Evolutionary conservation across 2,888 invertebrate genomes (phyloP), one percentile per base, ranked within the genome.

Genomic region (Platycheirus rosarum): DNA sequence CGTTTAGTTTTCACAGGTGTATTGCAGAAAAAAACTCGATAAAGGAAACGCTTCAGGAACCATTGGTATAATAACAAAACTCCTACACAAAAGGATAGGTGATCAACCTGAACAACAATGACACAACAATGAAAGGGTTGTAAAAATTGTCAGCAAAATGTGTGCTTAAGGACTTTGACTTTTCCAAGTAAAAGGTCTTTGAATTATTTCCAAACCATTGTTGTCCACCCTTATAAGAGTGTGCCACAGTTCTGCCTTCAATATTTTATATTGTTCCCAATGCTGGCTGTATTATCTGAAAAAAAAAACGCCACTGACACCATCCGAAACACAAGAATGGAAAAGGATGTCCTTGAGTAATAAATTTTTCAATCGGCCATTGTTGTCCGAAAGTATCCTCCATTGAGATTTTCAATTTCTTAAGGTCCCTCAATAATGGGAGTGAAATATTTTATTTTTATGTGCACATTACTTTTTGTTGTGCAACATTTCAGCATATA

Each of bases 401-500:
- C 55, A 63, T n/a, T 62, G 42, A 44, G 71, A 68, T 77, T 82
- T 82, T 77, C 82, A 82, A 71, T 82, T 82, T 77, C 82, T 82
- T 77, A 77, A 82, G 80, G 65, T 76, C 60, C 20, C 53, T 62
- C 60, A 71, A 76, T 44, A 80, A 76, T 70, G 51, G 71, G 40
- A 55, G 55, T 37, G 77, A 82, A 82, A 82, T 77, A 53, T 68
- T 73, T 82, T 82, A 77, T 73, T 82, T 82, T 82, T 82, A 82
- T 82, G 82, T 71, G 77, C 66, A 77, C 82, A 82, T 82, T 77
- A 82, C 71, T 26, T 82, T 77, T 35, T 55, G 71, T 68, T 73
- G 77, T 77, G 77, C 71, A 77, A 82, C 76, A 80, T 70, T 69
- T 65, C 65, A 49, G 71, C 68, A 73, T 82, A 77, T 62, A n/a